Base-by-base conservation (phyloP, 2,888 invertebrate species). In the Microctonus aethiopoides region DNA sequence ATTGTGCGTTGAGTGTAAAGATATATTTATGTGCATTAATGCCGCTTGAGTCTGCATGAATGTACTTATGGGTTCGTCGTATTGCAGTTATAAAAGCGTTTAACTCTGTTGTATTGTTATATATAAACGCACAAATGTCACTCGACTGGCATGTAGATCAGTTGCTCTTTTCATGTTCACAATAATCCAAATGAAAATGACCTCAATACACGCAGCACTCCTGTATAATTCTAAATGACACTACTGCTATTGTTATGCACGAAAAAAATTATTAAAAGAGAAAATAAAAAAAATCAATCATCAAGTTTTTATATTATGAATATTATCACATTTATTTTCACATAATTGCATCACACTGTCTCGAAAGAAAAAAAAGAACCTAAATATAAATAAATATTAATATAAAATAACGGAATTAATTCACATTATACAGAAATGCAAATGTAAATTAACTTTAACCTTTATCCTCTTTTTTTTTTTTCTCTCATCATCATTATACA, bases 31-130 rank as follows among this genome's bases (percentile, higher is more conserved):
- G n/a, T n/a, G n/a, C n/a, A n/a, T n/a, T 63, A 63, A 63, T 63
- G 11, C 63, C 34, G 63, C 52, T 63, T 63, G 63, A 63, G 52
- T 63, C 63, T 32, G 63, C 52, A 63, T 63, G 63, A 63, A 63
- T 16, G 16, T n/a, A 7, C 63, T 63, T 29, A 32, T 7, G 41
- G n/a, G n/a, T 16, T 51, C 46, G 46, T 46, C 46, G 26, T 24
- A 63, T 52, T 20, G 51, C 51, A 63, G 63, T 63, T 63, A 52
- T n/a, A n/a, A n/a, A 63, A 51, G 22, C 51, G 52, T 63, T 54
- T 63, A 63, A 63, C 52, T 63, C 20, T 46, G n/a, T n/a, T 46
- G 46, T 46, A 46, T 46, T 46, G 62, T 62, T n/a, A n/a, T n/a
- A n/a, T n/a, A 29, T 41, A 52, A 52, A 52, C 52, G 63, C 29